Conservation (phyloP, 2,797 vertebrate species). For the Notoglanidium macrostoma region DNA sequence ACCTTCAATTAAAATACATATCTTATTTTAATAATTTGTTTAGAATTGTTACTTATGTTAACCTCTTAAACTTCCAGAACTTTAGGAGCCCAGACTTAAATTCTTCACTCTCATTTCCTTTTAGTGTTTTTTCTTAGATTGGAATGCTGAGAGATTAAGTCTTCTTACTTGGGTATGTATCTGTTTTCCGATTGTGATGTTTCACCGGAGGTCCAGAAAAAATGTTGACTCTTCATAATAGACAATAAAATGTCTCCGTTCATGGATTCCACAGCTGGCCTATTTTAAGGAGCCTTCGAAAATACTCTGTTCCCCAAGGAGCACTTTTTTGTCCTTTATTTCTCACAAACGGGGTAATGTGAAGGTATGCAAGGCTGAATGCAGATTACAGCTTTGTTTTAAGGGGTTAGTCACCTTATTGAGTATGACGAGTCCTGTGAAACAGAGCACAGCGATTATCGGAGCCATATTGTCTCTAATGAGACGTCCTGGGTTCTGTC, state of each 20-base stretch:
- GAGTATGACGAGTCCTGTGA: constrained; percentile 16
- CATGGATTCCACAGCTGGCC: constrained; percentile 25
- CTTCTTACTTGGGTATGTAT: neutral
- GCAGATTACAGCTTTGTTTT: constrained; percentile 20
- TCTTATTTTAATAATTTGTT: neutral
- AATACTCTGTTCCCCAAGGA: constrained; percentile 24
- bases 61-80: neutral
- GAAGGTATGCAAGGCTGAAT: constrained; percentile 20
- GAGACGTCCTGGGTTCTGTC: constrained; percentile 15
- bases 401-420: constrained; percentile 38
- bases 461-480: constrained; percentile 25
- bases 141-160: neutral
- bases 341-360: constrained; percentile 17
- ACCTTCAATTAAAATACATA: neutral
- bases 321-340: neutral
- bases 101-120: neutral
- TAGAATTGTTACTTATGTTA: neutral
- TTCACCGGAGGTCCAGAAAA: neutral
- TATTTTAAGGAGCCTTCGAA: constrained; percentile 22
- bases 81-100: neutral
- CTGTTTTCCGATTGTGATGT: neutral
- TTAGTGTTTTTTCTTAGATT: neutral
- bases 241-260: constrained; percentile 30
- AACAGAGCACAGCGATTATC: constrained; percentile 31
- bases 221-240: constrained; percentile 1